Percentiles rank a stretch among this genome's conserved stretches.
Evolutionary conservation across 2,113 vertebrate genomes (phyloP).

Genomic region (Heterotilapia buettikoferi): DNA sequence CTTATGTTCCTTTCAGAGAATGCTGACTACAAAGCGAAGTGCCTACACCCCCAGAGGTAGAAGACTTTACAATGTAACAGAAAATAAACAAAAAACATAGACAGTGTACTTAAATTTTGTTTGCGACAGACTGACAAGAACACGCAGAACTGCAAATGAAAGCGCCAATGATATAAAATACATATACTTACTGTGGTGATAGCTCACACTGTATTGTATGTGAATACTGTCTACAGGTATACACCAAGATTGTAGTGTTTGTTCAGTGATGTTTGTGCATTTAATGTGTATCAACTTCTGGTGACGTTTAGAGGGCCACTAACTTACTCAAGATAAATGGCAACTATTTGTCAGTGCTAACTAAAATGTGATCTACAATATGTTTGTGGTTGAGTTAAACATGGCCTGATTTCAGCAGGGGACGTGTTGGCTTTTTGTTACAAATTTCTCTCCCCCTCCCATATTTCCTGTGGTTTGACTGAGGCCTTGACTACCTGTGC

Average conservation of each 20-base stretch:
- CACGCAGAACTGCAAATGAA: background rate
- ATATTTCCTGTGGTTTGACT: background rate
- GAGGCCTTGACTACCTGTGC: background rate
- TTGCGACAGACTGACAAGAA: background rate
- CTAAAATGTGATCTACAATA: background rate
- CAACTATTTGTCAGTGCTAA: background rate
- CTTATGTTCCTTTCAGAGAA: background rate
- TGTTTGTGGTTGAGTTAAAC: background rate
- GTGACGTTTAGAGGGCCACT: background rate
- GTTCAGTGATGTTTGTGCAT: background rate
- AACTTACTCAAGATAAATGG: background rate
- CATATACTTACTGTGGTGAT: background rate
- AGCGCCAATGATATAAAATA: background rate
- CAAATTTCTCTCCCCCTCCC: background rate
- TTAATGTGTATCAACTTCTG: background rate
- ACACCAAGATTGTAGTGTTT: background rate
- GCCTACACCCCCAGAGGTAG: accelerated
- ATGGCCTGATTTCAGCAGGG: background rate
- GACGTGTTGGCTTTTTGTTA: background rate
- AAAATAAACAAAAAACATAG: background rate
- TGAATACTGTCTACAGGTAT: background rate
- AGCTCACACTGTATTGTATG: background rate
- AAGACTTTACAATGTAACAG: background rate
- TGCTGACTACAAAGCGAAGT: background rate
- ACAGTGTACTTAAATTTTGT: background rate